Evolutionary conservation across 1,140 invertebrate genomes (phyloP).

Genomic region (Pinna nobilis): DNA sequence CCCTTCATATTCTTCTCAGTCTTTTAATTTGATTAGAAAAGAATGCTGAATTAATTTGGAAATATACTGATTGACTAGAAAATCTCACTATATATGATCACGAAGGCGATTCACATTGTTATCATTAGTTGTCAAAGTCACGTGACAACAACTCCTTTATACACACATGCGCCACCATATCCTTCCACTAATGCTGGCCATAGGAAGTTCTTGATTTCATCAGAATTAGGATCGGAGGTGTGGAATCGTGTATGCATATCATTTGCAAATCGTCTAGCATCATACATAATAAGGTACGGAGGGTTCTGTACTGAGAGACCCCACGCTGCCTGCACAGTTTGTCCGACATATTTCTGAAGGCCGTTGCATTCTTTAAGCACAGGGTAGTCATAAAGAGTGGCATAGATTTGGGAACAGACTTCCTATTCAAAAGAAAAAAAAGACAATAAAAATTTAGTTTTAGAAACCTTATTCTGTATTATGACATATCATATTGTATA

Average conservation of each 20-base stretch:
- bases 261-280: conserved; percentile 77
- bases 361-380: conserved; percentile 80
- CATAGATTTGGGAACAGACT: conserved; percentile 81
- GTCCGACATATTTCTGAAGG: conserved; percentile 80
- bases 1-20: too few species aligned
- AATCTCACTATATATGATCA: too few species aligned
- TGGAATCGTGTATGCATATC: conserved; percentile 82
- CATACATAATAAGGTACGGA: conserved; percentile 78
- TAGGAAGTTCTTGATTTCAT: conserved; percentile 80
- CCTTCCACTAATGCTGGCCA: conserved; percentile 84
- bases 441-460: not conserved
- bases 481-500: too few species aligned
- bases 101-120: too few species aligned
- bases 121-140: too few species aligned
- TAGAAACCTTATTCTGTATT: not conserved
- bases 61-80: too few species aligned
- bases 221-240: conserved; percentile 78
- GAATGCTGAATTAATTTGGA: too few species aligned
- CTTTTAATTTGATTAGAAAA: too few species aligned
- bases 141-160: conserved; percentile 84
- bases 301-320: conserved; percentile 75
- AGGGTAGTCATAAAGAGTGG: conserved; percentile 85
- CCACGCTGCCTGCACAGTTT: conserved; percentile 83
- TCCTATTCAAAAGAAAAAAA: conserved; percentile 75
- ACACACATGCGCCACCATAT: conserved; percentile 80